A percentile compares a stretch with the other conserved stretches of the same genome.
Evolutionary conservation across 2,888 invertebrate genomes (phyloP).

Genomic region (Steromphala cineraria): DNA sequence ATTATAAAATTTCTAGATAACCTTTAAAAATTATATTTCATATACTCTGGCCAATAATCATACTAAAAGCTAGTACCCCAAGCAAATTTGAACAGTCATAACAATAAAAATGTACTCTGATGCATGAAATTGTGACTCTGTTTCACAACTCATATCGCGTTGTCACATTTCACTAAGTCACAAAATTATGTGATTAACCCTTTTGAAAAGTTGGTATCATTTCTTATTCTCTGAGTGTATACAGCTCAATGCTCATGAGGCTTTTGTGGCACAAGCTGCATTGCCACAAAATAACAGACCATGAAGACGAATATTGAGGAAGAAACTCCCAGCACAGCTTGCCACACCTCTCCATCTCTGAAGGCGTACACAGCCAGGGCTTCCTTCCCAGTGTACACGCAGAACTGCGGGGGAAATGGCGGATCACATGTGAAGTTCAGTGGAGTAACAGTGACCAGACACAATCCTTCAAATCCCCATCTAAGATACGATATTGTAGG

Average conservation of each 20-base stretch:
- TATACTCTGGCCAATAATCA: no score
- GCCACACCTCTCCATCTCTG: slow-evolving; percentile 49
- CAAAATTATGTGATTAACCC: no score
- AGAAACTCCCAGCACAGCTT: slow-evolving; percentile 47
- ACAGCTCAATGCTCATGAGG: slow-evolving; percentile 55
- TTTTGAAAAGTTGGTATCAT: no score
- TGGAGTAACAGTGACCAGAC: slow-evolving; percentile 52
- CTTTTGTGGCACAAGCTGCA: slow-evolving; percentile 62
- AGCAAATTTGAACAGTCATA: no score
- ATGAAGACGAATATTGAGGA: slow-evolving; percentile 55
- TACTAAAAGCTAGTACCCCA: no score
- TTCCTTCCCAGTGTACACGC: slow-evolving; percentile 54
- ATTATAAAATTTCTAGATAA: no score
- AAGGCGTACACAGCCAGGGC: slow-evolving; percentile 60
- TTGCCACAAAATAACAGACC: slow-evolving; percentile 50
- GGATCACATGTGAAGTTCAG: slow-evolving; percentile 57
- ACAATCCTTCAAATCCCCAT: slow-evolving; percentile 66
- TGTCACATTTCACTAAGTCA: no score
- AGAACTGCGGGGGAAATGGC: slow-evolving; percentile 31
- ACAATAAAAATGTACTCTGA: no score
- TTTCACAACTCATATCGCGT: no score
- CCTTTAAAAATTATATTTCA: no score
- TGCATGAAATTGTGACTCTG: no score
- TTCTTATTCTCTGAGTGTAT: no score
- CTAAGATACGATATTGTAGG: slow-evolving; percentile 63